Percentiles rank a stretch among this genome's conserved stretches.
Conservation (phyloP, 2,797 vertebrate species). For the Falco novaeseelandiae region DNA sequence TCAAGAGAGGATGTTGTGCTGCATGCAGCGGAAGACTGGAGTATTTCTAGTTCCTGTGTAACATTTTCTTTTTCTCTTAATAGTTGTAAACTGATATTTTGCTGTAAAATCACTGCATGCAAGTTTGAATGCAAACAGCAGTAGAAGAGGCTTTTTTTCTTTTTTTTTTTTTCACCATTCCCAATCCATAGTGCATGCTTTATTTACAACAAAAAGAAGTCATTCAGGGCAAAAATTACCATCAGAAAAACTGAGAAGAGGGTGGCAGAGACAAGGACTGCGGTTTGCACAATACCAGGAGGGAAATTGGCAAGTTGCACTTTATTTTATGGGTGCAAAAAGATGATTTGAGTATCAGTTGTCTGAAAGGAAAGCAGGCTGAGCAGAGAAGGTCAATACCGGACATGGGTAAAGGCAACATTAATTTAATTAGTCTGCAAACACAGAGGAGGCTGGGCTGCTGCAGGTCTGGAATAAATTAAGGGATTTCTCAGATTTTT, state of each 20-base stretch:
- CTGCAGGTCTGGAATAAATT: neutral
- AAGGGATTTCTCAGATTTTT: neutral
- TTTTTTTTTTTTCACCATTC: constrained; percentile 29
- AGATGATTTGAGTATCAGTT: neutral
- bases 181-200: constrained; percentile 83
- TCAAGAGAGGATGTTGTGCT: constrained; percentile 59
- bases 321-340: neutral
- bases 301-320: neutral
- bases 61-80: neutral
- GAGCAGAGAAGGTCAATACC: neutral
- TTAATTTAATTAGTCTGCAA: neutral
- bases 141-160: constrained; percentile 26
- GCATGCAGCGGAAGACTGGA: constrained; percentile 78
- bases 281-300: neutral
- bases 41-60: constrained; percentile 38
- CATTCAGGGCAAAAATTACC: constrained; percentile 4
- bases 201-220: constrained; percentile 79
- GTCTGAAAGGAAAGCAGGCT: neutral
- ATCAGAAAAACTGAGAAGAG: neutral
- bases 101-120: constrained; percentile 89
- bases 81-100: constrained; percentile 22
- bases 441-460: neutral
- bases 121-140: constrained; percentile 85
- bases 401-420: neutral
- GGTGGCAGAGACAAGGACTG: neutral